Evolutionary conservation across 2,113 vertebrate species (phyloP).

Genomic region (Podarcis raffonei): DNA sequence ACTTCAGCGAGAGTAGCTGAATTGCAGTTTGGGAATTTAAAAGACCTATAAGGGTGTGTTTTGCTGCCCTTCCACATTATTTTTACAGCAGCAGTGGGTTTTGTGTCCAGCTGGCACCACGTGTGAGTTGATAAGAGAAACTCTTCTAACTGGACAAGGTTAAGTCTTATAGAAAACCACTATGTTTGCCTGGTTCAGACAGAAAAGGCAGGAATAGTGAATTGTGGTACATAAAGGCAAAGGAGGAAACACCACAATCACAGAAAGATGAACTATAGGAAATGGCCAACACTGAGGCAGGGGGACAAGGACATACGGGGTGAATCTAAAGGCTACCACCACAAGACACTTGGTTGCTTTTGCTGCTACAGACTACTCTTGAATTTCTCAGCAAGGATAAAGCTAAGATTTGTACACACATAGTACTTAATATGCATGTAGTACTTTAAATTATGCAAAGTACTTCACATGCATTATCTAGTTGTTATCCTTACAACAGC

Average conservation of each 20-base stretch:
- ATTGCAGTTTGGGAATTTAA: not conserved
- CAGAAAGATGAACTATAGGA: not conserved
- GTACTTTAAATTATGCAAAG: not conserved
- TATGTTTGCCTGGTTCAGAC: not conserved
- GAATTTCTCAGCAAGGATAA: not conserved
- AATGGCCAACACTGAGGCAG: not conserved
- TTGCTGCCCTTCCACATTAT: not conserved
- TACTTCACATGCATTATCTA: not conserved
- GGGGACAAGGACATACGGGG: not conserved
- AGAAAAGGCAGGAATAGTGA: not conserved
- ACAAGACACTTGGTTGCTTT: too few species aligned
- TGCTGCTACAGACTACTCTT: too few species aligned
- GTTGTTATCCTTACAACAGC: not conserved
- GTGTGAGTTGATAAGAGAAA: not conserved
- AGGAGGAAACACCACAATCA: not conserved
- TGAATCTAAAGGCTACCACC: not conserved
- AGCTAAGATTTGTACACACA: not conserved
- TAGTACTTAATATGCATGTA: not conserved
- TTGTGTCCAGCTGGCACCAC: not conserved
- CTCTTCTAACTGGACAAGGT: not conserved
- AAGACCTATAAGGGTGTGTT: not conserved
- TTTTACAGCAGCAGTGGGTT: not conserved
- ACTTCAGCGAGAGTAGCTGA: not conserved
- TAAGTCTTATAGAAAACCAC: not conserved
- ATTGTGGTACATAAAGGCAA: not conserved